Evolutionary conservation across 2,888 invertebrate species (phyloP).

Genomic region (Coremacera marginata): DNA sequence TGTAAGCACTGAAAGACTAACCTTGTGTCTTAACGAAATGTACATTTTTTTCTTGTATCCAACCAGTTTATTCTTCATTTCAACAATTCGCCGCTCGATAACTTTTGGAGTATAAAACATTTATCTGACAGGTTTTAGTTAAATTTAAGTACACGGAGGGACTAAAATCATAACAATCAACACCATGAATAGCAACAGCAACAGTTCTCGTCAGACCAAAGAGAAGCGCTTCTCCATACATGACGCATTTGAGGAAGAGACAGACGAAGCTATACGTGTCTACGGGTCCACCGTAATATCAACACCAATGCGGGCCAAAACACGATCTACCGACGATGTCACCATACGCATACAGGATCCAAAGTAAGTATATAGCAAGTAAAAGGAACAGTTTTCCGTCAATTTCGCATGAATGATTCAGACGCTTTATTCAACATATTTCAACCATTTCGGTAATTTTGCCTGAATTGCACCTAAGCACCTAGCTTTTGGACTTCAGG

Average conservation of each 20-base stretch:
- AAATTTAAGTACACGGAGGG: neutral
- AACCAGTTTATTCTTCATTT: neutral
- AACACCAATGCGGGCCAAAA: slow-evolving; percentile 75
- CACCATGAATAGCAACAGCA: slow-evolving; percentile 43
- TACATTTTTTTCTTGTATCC: neutral
- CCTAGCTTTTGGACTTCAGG: too few relatives aligned
- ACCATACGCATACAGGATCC: slow-evolving; percentile 71
- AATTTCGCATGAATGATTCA: too few relatives aligned
- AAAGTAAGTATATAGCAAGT: slow-evolving; percentile 60
- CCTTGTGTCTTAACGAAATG: neutral
- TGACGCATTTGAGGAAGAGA: slow-evolving; percentile 88
- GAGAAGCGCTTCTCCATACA: slow-evolving; percentile 84
- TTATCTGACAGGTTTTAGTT: neutral
- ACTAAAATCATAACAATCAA: neutral
- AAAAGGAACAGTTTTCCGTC: neutral
- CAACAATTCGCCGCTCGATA: neutral
- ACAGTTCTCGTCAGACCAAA: slow-evolving; percentile 50
- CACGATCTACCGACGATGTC: slow-evolving; percentile 72
- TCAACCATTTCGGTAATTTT: too few relatives aligned
- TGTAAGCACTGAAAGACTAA: neutral
- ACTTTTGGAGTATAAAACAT: neutral
- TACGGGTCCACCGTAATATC: slow-evolving; percentile 83
- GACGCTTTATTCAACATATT: too few relatives aligned
- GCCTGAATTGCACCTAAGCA: too few relatives aligned
- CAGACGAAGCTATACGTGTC: slow-evolving; percentile 84